phyloP scores from a whole-genome alignment of 2,113 vertebrate species.

The Atrichornis clamosus region DNA sequence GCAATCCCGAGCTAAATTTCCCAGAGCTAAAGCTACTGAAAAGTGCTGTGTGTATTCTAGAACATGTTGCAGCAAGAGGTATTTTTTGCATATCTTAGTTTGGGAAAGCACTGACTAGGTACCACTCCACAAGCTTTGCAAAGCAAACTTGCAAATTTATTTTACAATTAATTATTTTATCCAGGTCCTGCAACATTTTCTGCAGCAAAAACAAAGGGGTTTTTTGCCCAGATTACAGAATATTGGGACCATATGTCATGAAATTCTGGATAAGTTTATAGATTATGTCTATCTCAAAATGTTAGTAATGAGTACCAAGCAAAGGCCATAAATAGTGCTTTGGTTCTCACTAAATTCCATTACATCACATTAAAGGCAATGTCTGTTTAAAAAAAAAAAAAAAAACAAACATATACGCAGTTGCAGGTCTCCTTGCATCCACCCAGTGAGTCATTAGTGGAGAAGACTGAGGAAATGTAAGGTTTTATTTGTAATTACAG shows the following conservation, averaged over 20 bases:
- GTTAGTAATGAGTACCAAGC: background rate
- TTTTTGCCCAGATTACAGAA: background rate
- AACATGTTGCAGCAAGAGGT: accelerated
- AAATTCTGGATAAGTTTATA: background rate
- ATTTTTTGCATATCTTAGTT: background rate
- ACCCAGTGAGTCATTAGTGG: background rate
- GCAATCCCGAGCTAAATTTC: background rate
- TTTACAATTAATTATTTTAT: background rate
- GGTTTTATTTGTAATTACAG: background rate
- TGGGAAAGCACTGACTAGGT: background rate
- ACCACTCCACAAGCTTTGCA: background rate
- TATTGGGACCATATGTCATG: background rate
- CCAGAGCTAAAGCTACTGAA: background rate
- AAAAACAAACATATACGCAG: background rate
- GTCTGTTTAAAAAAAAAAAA: background rate
- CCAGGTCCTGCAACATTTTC: background rate
- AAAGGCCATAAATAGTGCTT: background rate
- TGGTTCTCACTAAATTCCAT: background rate
- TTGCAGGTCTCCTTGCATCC: background rate
- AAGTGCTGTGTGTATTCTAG: background rate
- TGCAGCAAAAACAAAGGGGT: background rate
- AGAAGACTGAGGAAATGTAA: background rate
- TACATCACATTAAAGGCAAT: background rate
- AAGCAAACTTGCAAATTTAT: background rate
- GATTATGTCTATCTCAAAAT: background rate